Percentiles rank a stretch among this genome's conserved stretches.
phyloP scores from a whole-genome alignment of 2,888 invertebrate species.

The Pycnomerus fuliginosus region DNA sequence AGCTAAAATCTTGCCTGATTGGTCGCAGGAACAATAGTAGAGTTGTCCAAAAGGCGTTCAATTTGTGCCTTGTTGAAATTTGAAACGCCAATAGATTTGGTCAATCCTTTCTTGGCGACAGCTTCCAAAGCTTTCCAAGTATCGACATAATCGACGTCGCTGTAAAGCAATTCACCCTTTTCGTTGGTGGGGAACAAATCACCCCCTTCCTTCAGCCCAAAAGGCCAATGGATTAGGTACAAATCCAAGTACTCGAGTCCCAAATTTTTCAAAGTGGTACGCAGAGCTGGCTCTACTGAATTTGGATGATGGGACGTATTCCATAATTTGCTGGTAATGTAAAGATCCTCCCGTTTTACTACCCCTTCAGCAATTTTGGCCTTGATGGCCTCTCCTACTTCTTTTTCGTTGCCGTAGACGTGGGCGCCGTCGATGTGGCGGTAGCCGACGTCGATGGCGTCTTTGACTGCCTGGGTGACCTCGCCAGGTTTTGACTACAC shows the following conservation, averaged over 20 bases:
- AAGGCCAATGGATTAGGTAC: slow-evolving; percentile 92
- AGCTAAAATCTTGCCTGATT: slow-evolving; percentile 51
- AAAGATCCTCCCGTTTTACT: slow-evolving; percentile 69
- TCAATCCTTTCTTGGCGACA: slow-evolving; percentile 65
- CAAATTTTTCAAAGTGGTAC: slow-evolving; percentile 69
- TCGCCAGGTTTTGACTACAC: slow-evolving; percentile 67
- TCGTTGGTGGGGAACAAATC: slow-evolving; percentile 37
- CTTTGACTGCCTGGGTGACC: slow-evolving; percentile 64
- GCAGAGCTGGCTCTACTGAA: slow-evolving; percentile 69
- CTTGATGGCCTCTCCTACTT: slow-evolving; percentile 65
- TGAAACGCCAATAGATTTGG: slow-evolving; percentile 48
- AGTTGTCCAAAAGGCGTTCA: slow-evolving; percentile 57
- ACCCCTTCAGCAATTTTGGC: slow-evolving; percentile 65
- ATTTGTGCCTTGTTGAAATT: slow-evolving; percentile 45
- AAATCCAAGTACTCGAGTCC: slow-evolving; percentile 79
- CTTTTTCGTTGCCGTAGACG: slow-evolving; percentile 69
- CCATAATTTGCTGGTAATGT: slow-evolving; percentile 71
- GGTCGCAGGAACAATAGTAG: slow-evolving; percentile 60
- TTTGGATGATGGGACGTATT: slow-evolving; percentile 82
- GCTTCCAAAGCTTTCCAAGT: slow-evolving; percentile 78
- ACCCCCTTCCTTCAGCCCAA: slow-evolving; percentile 64
- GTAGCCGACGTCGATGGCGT: slow-evolving; percentile 76
- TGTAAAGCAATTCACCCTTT: slow-evolving; percentile 41
- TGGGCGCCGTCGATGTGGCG: slow-evolving; percentile 75
- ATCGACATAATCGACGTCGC: slow-evolving; percentile 69